Evolutionary conservation across 1,140 invertebrate species (phyloP).

Genomic region (Penaeus indicus): DNA sequence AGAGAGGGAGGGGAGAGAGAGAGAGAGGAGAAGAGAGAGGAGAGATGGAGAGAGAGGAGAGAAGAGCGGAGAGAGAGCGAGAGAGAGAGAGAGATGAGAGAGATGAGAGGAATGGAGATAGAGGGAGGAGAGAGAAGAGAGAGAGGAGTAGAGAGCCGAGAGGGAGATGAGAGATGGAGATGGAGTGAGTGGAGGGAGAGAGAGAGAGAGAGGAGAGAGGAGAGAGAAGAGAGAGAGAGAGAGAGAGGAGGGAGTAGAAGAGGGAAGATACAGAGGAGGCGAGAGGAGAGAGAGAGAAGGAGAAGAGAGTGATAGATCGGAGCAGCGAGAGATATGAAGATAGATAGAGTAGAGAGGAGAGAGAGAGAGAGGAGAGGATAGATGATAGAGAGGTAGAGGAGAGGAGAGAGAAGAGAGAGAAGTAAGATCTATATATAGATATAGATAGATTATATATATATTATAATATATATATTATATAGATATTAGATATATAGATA

Average conservation of each 20-base stretch:
- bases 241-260: background rate
- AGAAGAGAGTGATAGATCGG: too few relatives aligned
- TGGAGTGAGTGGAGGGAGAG: background rate
- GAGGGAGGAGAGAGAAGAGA: background rate
- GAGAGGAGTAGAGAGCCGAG: background rate
- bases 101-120: background rate
- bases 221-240: background rate
- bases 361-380: too few relatives aligned
- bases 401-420: too few relatives aligned
- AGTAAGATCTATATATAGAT: too few relatives aligned
- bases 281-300: too few relatives aligned
- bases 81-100: background rate
- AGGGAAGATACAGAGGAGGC: too few relatives aligned
- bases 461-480: too few relatives aligned
- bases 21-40: background rate
- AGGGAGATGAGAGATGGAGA: background rate
- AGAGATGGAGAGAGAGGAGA: background rate
- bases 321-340: too few relatives aligned
- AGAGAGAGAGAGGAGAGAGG: background rate
- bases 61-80: background rate
- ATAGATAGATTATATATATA: too few relatives aligned
- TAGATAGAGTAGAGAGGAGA: too few relatives aligned
- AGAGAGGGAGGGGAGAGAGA: background rate
- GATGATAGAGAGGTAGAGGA: too few relatives aligned
- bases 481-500: too few relatives aligned